These are phyloP conservation scores for Lepisosteus oculatus DNA, from an alignment of 2,113 vertebrate genomes.

Conservation along the genomic window DNA sequence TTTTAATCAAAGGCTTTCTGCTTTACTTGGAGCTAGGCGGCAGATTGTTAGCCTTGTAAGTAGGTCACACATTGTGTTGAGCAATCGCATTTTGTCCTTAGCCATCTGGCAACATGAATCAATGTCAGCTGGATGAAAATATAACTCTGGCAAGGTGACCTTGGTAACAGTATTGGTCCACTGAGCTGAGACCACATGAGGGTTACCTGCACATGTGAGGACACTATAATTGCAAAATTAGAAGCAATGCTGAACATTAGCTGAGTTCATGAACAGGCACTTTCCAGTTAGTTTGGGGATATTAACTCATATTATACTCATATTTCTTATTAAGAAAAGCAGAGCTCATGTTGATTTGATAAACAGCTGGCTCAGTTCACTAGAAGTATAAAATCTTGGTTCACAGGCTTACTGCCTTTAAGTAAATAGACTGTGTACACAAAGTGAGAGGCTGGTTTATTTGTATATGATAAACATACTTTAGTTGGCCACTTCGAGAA, in stretches of 20 bases:
- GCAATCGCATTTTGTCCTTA: conserved; percentile 58
- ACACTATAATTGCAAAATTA: conserved; percentile 21
- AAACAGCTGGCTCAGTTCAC: neutral
- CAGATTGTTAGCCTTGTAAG: conserved; percentile 66
- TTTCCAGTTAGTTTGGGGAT: accelerated
- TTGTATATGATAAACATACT: neutral
- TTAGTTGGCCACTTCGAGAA: neutral
- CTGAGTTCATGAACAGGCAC: conserved; percentile 2
- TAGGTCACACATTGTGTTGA: conserved; percentile 68
- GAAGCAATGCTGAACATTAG: conserved; percentile 7
- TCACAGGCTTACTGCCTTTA: neutral
- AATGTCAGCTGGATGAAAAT: conserved; percentile 68
- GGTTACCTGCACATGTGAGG: conserved; percentile 36
- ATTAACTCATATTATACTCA: neutral
- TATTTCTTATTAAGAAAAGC: neutral
- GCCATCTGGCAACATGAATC: conserved; percentile 82
- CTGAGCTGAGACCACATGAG: conserved; percentile 35
- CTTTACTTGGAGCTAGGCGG: conserved; percentile 48
- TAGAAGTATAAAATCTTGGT: neutral
- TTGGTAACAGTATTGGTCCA: conserved; percentile 43
- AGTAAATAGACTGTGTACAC: neutral
- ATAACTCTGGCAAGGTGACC: conserved; percentile 63
- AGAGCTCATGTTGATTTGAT: neutral
- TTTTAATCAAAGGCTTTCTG: conserved; percentile 56
- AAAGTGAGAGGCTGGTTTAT: neutral